Evolutionary conservation across 2,797 vertebrate genomes (phyloP), one percentile per base, ranked within the genome.

Genomic region (Crocodylus rhombifer): DNA sequence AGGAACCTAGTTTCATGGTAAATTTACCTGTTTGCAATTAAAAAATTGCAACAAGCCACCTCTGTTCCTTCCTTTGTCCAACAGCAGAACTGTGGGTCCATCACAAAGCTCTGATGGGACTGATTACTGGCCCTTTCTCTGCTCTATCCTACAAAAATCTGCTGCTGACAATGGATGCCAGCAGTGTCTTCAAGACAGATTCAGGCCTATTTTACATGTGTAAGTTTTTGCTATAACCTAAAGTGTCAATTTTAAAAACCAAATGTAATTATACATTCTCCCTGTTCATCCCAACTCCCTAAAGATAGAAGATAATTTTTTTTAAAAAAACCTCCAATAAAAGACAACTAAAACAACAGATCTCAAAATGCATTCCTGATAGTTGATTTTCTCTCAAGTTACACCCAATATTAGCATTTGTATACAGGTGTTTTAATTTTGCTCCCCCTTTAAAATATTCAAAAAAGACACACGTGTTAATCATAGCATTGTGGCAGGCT

Each of bases 81-180:
- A 64, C 87, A 88, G 75, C 61, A 97, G 71, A 95, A 95, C 92
- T 75, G 65, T 82, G 90, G 33, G 60, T 85, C 93, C 95, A 92
- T 93, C 80, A 89, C 76, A 1, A 0, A 94, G 94, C 91, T 82
- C 63, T 65, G 80, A 86, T 81, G 89, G 77, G 71, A 90, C 91
- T 92, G 84, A 93, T 95, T 75, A 91, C 67, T 0, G 8, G 14
- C 93, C 86, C 95, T 94, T 95, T 96, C 42, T 51, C 56, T 87
- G 91, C 94, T 91, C 94, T 91, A 65, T 13, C 23, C 74, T 89
- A 94, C 93, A 96, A 78, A 91, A 89, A 94, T 92, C 65, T 94
- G 92, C 69, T 77, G 82, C 95, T 96, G 88, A 94, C 89, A 94
- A 85, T 93, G 93, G 88, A 77, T 92, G 88, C 90, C 91, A 92